Base-by-base conservation (phyloP, 2,888 invertebrate species). In the Synergus gifuensis region DNA sequence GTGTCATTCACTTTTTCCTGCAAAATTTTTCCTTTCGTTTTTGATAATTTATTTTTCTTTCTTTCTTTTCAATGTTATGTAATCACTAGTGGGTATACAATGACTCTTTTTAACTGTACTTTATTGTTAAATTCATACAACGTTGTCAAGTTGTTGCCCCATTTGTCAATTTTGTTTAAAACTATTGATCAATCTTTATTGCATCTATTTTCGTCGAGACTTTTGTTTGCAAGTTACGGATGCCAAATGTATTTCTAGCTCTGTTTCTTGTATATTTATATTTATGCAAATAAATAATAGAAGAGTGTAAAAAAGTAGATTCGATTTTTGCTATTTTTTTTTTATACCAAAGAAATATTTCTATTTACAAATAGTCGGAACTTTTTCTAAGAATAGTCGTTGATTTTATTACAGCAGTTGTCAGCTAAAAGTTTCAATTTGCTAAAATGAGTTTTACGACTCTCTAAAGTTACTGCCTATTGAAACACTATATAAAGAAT, bases 231-330 rank as follows among this genome's bases (percentile, higher is more conserved):
- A 44, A 44, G 66, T 66, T 66, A 12, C 42, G 42, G 44, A 66
- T 66, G 66, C 66, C 66, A 66, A 66, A 66, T 66, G 42, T 66
- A 66, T 66, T 66, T 66, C 66, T 66, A 66, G 64, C 42, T 64
- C 64, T 64, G 40, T 64, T 64, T 63, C 63, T 63, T 12, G 40
- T 63, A 63, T 63, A 64, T 64, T 16, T 62, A 62, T 62, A 62
- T 62, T 62, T 12, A 28, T 9, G 64, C n/a, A 40, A 36, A 64
- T 64, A 40, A 64, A 64, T 64, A 64, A 64, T 64, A 40, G 64
- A 64, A 40, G 36, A 40, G 36, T 64, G 40, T 64, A 7, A 40
- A 64, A 64, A 64, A 16, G 28, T 63, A 16, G 14, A 63, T 36
- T 36, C 36, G 36, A 36, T 36, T 36, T 36, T 5, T 36, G 5